Evolutionary conservation across 2,888 invertebrate species (phyloP), one percentile per base, ranked within the genome.

Genomic region (Tenthredo mesomela): DNA sequence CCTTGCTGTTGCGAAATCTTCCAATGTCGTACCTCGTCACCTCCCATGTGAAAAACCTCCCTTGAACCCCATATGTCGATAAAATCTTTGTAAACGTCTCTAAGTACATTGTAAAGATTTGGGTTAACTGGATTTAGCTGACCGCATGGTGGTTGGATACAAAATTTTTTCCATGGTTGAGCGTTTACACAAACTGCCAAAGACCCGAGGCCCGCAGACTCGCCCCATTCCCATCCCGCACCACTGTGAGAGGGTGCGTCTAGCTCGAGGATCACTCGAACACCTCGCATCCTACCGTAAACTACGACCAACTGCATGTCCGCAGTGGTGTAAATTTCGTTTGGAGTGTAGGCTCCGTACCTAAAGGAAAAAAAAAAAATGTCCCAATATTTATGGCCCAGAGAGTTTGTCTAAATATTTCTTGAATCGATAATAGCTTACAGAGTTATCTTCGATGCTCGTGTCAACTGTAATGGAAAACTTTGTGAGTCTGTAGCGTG

Each of bases 401-500:
- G 10, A 12, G 3, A 61, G 3, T 12, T 61, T 61, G 12, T 33
- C 15, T 33, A 18, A 33, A 1, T 15, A 71, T 47, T 40, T 47
- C 29, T 18, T 9, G 1, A 15, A 54, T 18, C 67, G 54, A 50
- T 7, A 0, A 29, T 18, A 15, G 21, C 89, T 90, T 85, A 92
- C 92, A 85, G 37, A n/a, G 90, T 43, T 94, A 98, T 95, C 89
- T 96, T 95, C 0, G 97, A 97, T 29, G 96, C 95, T 65, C 96
- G 94, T n/a, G 94, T 94, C 0, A 97, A 96, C 90, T 97, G 96
- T 90, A 98, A 94, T 0, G 99, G 98, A 93, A 98, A 99, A 89
- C 98, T 98, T 88, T 98, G 98, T 0, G 97, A 96, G 93, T 99
- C 99, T 0, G 97, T 97, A 0, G 96, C 96, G 91, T 98, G 97